Evolutionary conservation across 2,888 invertebrate genomes (phyloP).

Genomic region (Lycia hirtaria): DNA sequence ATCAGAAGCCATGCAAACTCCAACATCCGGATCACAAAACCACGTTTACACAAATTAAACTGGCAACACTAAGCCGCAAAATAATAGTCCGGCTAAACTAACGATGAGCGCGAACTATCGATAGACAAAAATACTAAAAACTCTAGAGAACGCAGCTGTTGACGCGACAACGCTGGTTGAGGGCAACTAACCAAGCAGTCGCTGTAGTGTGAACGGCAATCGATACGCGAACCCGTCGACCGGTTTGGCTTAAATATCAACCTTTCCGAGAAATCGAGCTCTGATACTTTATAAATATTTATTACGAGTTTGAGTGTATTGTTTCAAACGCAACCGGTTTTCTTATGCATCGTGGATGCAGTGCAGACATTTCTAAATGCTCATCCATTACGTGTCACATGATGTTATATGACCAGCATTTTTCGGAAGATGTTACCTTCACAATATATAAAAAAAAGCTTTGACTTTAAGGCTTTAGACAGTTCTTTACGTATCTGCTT

Average conservation of each 20-base stretch:
- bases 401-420: neutral
- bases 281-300: constrained; percentile 19
- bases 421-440: too few species aligned
- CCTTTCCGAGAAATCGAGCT: constrained; percentile 30
- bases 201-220: constrained; percentile 39
- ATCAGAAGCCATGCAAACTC: constrained; percentile 25
- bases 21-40: constrained; percentile 18
- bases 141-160: constrained; percentile 12
- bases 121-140: constrained; percentile 17
- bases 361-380: neutral
- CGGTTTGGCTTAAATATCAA: constrained; percentile 42
- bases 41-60: constrained; percentile 12
- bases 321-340: neutral
- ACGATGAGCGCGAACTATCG: constrained; percentile 2
- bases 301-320: constrained; percentile 3
- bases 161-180: constrained; percentile 35
- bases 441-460: too few species aligned
- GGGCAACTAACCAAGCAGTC: constrained; percentile 39
- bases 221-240: constrained; percentile 38
- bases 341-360: too few species aligned
- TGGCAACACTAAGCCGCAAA: neutral
- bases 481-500: too few species aligned
- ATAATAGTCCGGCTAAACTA: constrained; percentile 6
- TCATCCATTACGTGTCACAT: neutral
- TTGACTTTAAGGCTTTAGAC: too few species aligned